Evolutionary conservation across 2,113 vertebrate species (phyloP).

Genomic region (Axis porcinus): DNA sequence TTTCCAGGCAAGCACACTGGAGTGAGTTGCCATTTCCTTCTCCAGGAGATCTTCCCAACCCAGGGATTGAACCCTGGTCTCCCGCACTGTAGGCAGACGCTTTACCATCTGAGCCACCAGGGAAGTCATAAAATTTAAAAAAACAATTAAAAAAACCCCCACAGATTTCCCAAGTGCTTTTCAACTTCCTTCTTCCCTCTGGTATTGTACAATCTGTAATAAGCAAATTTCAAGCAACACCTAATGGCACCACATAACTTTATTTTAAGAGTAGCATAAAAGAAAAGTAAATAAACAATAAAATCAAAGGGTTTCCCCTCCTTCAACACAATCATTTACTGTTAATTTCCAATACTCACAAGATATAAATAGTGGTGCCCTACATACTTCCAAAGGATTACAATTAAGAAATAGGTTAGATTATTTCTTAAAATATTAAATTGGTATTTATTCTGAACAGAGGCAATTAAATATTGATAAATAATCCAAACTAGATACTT

Average conservation of each 20-base stretch:
- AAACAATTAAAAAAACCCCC: neutral
- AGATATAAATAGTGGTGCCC: neutral
- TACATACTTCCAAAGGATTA: neutral
- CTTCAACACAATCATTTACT: neutral
- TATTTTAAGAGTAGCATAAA: neutral
- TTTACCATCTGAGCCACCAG: too few relatives aligned
- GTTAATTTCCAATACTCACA: neutral
- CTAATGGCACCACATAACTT: neutral
- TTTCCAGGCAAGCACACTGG: too few relatives aligned
- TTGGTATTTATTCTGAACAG: neutral
- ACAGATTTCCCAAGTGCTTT: neutral
- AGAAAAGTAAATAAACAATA: conserved; percentile 14
- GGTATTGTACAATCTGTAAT: neutral
- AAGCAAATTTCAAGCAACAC: neutral
- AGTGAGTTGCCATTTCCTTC: too few relatives aligned
- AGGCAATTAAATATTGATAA: conserved; percentile 9
- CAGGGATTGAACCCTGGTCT: too few relatives aligned
- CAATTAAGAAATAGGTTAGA: conserved; percentile 12
- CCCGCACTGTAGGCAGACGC: too few relatives aligned
- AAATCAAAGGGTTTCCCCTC: neutral
- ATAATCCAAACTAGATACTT: neutral
- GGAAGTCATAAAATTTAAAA: neutral
- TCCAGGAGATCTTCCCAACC: too few relatives aligned
- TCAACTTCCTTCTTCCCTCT: neutral
- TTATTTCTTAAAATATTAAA: conserved; percentile 34